Evolutionary conservation across 2,113 vertebrate species (phyloP).

Genomic region (Seriola rivoliana): DNA sequence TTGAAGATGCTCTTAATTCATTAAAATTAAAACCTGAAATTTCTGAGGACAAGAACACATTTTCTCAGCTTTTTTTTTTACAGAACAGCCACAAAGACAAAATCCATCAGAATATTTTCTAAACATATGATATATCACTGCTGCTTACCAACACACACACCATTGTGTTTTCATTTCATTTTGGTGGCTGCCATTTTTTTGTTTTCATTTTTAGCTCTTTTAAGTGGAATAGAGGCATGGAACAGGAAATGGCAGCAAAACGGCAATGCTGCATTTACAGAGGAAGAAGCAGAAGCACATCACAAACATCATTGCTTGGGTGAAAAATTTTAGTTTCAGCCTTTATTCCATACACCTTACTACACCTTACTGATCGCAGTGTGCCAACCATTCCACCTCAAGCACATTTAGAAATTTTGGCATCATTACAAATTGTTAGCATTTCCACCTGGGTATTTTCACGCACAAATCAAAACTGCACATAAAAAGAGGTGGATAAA

Average conservation of each 20-base stretch:
- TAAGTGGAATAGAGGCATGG: neutral
- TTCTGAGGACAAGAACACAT: too few relatives aligned
- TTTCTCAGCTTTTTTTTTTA: neutral
- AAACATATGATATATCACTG: neutral
- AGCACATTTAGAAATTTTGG: neutral
- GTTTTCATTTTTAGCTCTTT: neutral
- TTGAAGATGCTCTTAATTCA: too few relatives aligned
- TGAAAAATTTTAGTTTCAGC: slow-evolving; percentile 7
- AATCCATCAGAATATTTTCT: neutral
- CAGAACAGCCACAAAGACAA: neutral
- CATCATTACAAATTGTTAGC: neutral
- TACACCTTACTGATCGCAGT: neutral
- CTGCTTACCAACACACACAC: too few relatives aligned
- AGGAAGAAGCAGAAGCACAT: neutral
- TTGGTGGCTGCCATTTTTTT: neutral
- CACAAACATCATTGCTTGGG: neutral
- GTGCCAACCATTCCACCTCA: neutral
- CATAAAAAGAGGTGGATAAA: neutral
- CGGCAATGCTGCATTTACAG: neutral
- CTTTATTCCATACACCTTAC: neutral
- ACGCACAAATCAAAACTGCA: neutral
- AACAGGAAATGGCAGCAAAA: slow-evolving; percentile 2
- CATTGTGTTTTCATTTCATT: too few relatives aligned
- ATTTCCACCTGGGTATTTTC: neutral
- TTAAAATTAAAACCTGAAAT: too few relatives aligned